Base-by-base conservation (phyloP, 1,140 invertebrate genomes). In the Pristionchus pacificus region DNA sequence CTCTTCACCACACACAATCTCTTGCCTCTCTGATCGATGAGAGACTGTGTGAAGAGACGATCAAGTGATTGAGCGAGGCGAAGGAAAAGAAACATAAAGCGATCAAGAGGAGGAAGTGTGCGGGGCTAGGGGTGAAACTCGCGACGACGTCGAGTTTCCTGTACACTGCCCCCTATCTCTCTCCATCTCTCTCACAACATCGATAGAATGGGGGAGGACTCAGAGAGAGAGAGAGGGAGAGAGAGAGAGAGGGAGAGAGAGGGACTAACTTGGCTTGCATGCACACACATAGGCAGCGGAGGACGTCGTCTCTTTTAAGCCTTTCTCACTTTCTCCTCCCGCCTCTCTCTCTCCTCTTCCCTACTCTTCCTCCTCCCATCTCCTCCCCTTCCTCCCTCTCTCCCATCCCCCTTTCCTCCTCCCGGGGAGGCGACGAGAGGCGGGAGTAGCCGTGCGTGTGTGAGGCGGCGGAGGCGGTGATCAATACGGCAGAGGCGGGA, bases 401-500 rank as follows among this genome's bases (percentile, higher is more conserved):
- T 24, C 32, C 33, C 64, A 57, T 66, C 65, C 49, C 49, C 57
- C 59, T 66, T 58, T 38, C 49, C 57, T 57, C 27, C 25, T 28
- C 65, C 65, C 24, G 28, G 32, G 2, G 2, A 28, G 28, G 2
- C 28, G n/a, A 49, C 24, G 31, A 25, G 57, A 65, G 57, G 63
- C 25, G 63, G 32, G 57, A 65, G 38, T 32, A 65, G 63, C 38
- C 57, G 63, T 49, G 57, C 57, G 38, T 65, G 63, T 49, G 57
- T 65, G 31, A 65, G 62, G 25, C 6, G 29, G 60, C 32, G 27
- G 27, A 31, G 60, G 32, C 49, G 29, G 62, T 1, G 31, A 29
- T 31, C 2, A n/a, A 28, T 19, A 24, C 30, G 33, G 14, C 32
- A 60, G 29, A 10, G 13, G 59, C 25, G 25, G 25, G 59, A 60